Evolutionary conservation across 2,113 vertebrate genomes (phyloP).

Genomic region (Periophthalmus modestus): DNA sequence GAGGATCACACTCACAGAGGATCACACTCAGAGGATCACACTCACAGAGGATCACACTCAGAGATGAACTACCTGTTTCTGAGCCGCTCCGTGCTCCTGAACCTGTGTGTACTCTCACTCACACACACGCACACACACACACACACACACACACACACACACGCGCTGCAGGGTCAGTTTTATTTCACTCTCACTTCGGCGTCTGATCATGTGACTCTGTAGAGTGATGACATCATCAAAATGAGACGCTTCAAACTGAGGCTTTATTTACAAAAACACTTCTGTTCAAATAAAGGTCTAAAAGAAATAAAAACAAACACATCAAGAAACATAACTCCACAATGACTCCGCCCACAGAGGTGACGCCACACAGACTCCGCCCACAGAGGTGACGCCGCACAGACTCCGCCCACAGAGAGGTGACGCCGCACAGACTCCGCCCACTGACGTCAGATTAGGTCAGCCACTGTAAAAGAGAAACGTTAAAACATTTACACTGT

Average conservation of each 20-base stretch:
- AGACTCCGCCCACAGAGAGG: not conserved
- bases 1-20: no score
- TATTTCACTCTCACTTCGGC: no score
- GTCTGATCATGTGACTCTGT: not conserved
- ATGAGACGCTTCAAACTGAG: not conserved
- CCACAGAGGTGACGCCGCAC: no score
- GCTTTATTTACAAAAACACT: conserved; percentile 70
- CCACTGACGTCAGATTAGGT: conserved; percentile 66
- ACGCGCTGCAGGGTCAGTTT: no score
- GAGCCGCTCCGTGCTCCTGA: no score
- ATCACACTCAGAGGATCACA: no score
- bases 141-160: no score
- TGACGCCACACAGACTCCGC: not conserved
- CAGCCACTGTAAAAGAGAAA: conserved; percentile 67
- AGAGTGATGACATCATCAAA: not conserved
- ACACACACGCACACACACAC: no score
- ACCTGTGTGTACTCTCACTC: no score
- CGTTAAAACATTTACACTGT: no score
- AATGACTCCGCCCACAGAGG: not conserved
- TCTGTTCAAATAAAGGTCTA: conserved; percentile 11
- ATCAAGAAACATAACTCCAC: not conserved
- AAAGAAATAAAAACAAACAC: conserved; percentile 4
- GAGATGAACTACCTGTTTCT: no score
- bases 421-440: not conserved
- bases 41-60: no score